Conservation (phyloP, 2,797 vertebrate species). For the Poecilia wingei region DNA sequence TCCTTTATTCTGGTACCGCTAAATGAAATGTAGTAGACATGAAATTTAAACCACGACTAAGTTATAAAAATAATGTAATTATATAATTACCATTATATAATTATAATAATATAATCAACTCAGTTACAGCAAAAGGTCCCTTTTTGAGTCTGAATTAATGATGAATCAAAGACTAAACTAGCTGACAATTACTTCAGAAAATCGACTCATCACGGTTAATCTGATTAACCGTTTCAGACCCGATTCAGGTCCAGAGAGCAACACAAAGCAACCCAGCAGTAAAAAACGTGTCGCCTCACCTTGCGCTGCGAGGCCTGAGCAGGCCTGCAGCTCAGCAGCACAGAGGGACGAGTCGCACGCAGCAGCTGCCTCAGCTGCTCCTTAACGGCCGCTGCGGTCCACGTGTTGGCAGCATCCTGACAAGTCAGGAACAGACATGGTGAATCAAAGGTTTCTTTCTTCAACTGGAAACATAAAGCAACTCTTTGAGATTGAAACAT, state of each 20-base stretch:
- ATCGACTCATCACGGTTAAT: no score
- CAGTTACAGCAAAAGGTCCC: no score
- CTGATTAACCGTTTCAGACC: no score
- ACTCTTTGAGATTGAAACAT: background rate
- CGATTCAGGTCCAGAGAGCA: no score
- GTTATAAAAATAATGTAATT: no score
- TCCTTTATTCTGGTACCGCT: background rate
- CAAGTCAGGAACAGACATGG: constrained; percentile 6
- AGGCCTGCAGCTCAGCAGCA: constrained; percentile 85
- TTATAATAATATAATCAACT: no score
- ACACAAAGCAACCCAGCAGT: background rate
- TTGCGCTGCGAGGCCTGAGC: constrained; percentile 80
- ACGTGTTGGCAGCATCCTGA: constrained; percentile 55
- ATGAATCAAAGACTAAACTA: no score
- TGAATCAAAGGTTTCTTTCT: background rate
- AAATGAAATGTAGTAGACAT: background rate
- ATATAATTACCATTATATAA: no score
- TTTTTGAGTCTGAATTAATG: no score
- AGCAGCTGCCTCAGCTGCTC: constrained; percentile 84
- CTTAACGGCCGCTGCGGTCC: constrained; percentile 67
- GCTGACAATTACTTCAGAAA: no score
- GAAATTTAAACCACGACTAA: no score
- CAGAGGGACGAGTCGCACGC: constrained; percentile 80
- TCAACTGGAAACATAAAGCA: background rate
- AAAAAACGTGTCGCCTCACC: constrained; percentile 70